A percentile compares a stretch with the other conserved stretches of the same genome.
These are phyloP conservation scores for Arctocebus calabarensis DNA, from an alignment of 2,797 vertebrate species.

Conservation along the genomic window DNA sequence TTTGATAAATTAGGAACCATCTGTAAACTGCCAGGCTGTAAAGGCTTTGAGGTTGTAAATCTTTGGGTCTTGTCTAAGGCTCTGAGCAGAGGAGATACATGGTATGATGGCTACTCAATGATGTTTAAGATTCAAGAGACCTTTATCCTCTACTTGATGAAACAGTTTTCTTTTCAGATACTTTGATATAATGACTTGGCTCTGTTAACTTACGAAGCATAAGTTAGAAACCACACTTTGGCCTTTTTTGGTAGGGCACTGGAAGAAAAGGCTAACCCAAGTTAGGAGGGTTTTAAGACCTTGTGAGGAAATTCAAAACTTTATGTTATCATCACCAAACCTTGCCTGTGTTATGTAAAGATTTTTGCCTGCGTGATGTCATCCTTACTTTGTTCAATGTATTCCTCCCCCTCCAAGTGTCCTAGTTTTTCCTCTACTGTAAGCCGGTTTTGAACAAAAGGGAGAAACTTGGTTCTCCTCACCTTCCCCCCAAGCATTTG, in stretches of 20 bases:
- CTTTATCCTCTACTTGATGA: not conserved
- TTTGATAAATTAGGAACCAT: not conserved
- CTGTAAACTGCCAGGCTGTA: not conserved
- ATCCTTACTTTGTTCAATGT: constrained; percentile 63
- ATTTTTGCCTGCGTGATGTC: constrained; percentile 43
- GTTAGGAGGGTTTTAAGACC: not conserved
- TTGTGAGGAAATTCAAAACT: constrained; percentile 21
- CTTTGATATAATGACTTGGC: not conserved
- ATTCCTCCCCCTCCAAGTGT: constrained; percentile 54
- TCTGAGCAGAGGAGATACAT: not conserved
- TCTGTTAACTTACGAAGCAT: not conserved
- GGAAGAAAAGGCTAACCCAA: not conserved
- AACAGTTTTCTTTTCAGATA: not conserved
- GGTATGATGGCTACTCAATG: not conserved
- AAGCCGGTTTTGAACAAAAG: constrained; percentile 61
- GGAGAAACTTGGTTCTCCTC: not conserved
- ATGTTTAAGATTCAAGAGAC: not conserved
- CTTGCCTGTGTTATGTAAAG: constrained; percentile 66
- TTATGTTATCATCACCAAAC: not conserved
- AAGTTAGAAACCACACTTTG: not conserved
- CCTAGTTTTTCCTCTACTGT: constrained; percentile 55
- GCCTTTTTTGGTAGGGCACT: not conserved
- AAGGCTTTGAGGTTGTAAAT: not conserved
- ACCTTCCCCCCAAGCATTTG: not conserved
- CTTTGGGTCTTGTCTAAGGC: too few relatives aligned